Conservation (phyloP, 1,140 invertebrate genomes). For the Phortica variegata region DNA sequence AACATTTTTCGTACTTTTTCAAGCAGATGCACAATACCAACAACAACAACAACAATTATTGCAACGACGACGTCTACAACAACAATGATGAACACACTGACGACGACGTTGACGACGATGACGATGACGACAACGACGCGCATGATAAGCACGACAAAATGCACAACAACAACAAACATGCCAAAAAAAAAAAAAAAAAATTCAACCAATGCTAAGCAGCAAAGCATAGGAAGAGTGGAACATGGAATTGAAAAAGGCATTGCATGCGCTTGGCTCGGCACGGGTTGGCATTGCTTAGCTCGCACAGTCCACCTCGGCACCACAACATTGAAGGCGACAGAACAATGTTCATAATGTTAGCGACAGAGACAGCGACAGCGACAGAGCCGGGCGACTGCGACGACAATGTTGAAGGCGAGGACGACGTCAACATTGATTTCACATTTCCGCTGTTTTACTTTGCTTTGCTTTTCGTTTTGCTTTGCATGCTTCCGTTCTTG, state of each 20-base stretch:
- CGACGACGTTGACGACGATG: constrained; percentile 23
- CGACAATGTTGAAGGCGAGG: constrained; percentile 6
- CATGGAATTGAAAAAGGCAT: not conserved
- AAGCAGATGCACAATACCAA: constrained; percentile 47
- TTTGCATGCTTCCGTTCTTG: constrained; percentile 29
- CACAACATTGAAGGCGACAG: too few species aligned
- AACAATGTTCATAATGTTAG: not conserved
- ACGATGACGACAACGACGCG: constrained; percentile 22
- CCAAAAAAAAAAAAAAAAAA: constrained; percentile 29
- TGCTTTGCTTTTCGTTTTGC: too few species aligned
- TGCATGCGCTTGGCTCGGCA: too few species aligned
- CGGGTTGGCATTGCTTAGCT: too few species aligned
- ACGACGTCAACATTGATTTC: constrained; percentile 39
- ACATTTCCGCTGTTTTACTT: constrained; percentile 48
- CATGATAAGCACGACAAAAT: constrained; percentile 16
- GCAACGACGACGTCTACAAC: constrained; percentile 27
- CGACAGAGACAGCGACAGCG: not conserved
- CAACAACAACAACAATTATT: too few species aligned
- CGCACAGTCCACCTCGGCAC: too few species aligned
- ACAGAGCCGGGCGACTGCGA: not conserved
- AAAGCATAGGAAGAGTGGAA: constrained; percentile 4
- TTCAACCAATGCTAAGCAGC: not conserved
- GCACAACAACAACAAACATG: constrained; percentile 19
- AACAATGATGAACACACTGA: constrained; percentile 24
- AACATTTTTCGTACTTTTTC: constrained; percentile 45